Evolutionary conservation across 1,140 invertebrate genomes (phyloP).

Genomic region (Temnothorax nylanderi): DNA sequence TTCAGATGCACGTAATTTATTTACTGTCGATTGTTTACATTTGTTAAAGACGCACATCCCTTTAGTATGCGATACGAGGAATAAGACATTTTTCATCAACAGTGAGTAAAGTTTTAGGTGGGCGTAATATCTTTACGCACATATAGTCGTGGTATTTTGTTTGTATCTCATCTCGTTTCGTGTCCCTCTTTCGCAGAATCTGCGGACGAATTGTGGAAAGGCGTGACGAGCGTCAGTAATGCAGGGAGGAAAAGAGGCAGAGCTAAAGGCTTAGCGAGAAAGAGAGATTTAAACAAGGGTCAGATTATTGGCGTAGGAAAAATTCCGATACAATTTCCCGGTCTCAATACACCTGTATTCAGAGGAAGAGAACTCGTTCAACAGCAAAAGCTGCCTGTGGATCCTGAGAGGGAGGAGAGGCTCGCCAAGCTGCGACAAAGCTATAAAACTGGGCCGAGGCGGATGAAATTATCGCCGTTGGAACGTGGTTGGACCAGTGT

Average conservation of each 20-base stretch:
- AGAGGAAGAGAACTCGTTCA: slow-evolving; percentile 91
- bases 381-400: slow-evolving; percentile 89
- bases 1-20: slow-evolving; percentile 54
- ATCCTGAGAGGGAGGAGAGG: slow-evolving; percentile 90
- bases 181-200: slow-evolving; percentile 86
- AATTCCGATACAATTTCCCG: slow-evolving; percentile 96
- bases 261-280: slow-evolving; percentile 92
- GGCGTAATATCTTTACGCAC: too few species aligned
- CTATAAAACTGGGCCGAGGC: slow-evolving; percentile 87
- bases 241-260: slow-evolving; percentile 97
- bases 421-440: slow-evolving; percentile 90
- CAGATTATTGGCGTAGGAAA: slow-evolving; percentile 96
- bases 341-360: slow-evolving; percentile 94
- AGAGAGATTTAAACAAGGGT: slow-evolving; percentile 95
- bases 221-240: slow-evolving; percentile 97
- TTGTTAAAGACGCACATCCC: slow-evolving; percentile 66
- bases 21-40: background rate
- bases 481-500: slow-evolving; percentile 96
- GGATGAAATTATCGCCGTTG: slow-evolving; percentile 90
- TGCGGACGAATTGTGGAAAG: slow-evolving; percentile 96
- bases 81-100: slow-evolving; percentile 86
- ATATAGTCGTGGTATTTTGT: too few species aligned
- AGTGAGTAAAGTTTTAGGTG: slow-evolving; percentile 78
- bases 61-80: slow-evolving; percentile 69
- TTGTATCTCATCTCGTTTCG: too few species aligned